phyloP scores from a whole-genome alignment of 2,113 vertebrate species.

The Bettongia penicillata region DNA sequence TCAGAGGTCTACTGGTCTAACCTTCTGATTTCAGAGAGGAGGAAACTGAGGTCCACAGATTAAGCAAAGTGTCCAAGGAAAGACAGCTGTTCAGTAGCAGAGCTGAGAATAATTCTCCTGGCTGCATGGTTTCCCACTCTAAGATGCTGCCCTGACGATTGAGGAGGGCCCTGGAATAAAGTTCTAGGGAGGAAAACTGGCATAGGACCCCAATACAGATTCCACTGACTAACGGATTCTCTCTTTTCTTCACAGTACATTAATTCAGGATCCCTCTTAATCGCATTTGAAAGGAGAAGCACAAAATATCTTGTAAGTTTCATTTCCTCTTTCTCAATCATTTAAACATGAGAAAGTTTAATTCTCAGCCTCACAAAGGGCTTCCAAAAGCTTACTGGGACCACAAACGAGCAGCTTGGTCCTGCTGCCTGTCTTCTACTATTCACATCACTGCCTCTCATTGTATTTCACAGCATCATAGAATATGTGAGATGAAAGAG shows the following conservation, averaged over 20 bases:
- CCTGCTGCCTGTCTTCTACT: background rate
- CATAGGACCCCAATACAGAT: background rate
- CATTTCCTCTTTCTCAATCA: background rate
- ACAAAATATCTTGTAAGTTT: conserved; percentile 69
- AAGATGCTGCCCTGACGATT: background rate
- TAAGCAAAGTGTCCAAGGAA: background rate
- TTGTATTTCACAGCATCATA: background rate
- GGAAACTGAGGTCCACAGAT: conserved; percentile 14
- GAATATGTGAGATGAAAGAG: background rate
- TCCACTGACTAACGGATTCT: background rate
- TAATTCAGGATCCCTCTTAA: conserved; percentile 70
- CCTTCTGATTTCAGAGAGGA: background rate
- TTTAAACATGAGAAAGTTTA: background rate
- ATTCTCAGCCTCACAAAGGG: background rate
- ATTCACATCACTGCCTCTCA: background rate
- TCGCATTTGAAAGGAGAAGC: conserved; percentile 63
- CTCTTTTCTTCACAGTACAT: conserved; percentile 68
- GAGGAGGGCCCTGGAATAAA: background rate
- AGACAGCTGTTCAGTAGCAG: too few species aligned
- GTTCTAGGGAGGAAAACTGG: background rate
- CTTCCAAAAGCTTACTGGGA: conserved; percentile 20
- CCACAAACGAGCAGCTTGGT: background rate
- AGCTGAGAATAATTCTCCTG: too few species aligned
- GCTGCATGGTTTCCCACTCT: background rate
- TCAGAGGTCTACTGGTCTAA: too few species aligned